These are phyloP conservation scores for Cinclus mexicanus DNA, from an alignment of 2,113 vertebrate genomes.

Conservation along the genomic window DNA sequence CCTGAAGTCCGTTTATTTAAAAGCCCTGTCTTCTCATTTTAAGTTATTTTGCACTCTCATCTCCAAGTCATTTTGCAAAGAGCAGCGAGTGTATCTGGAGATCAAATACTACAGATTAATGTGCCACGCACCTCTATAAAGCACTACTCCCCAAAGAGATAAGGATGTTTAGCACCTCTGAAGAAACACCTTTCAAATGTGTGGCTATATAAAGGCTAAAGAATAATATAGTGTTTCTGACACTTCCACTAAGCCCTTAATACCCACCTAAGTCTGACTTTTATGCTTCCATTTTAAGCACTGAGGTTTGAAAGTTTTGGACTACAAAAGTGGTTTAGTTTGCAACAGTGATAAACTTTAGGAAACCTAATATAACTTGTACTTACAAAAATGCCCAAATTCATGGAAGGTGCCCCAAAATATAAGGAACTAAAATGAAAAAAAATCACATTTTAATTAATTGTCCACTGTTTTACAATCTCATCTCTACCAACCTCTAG, in stretches of 20 bases:
- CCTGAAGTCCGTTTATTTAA: neutral
- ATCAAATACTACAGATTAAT: neutral
- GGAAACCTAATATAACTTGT: neutral
- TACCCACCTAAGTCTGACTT: neutral
- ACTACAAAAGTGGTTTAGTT: neutral
- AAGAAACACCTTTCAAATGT: neutral
- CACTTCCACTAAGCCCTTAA: neutral
- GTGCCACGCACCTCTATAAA: neutral
- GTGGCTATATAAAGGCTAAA: neutral
- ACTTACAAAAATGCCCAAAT: neutral
- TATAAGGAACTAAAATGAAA: neutral
- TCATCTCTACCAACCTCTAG: neutral
- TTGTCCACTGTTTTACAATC: neutral
- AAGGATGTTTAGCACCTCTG: slow-evolving; percentile 2
- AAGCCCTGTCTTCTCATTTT: neutral
- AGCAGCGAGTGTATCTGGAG: neutral
- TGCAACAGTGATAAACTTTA: neutral
- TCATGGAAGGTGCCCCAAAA: neutral
- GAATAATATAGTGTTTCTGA: neutral
- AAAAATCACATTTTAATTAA: neutral
- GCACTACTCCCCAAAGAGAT: neutral
- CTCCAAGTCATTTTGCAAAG: neutral
- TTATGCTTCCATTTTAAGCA: neutral
- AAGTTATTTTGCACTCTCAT: neutral
- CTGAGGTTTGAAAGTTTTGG: neutral